Base-by-base conservation (phyloP, 2,888 invertebrate genomes). In the Sminthurinus aureus region DNA sequence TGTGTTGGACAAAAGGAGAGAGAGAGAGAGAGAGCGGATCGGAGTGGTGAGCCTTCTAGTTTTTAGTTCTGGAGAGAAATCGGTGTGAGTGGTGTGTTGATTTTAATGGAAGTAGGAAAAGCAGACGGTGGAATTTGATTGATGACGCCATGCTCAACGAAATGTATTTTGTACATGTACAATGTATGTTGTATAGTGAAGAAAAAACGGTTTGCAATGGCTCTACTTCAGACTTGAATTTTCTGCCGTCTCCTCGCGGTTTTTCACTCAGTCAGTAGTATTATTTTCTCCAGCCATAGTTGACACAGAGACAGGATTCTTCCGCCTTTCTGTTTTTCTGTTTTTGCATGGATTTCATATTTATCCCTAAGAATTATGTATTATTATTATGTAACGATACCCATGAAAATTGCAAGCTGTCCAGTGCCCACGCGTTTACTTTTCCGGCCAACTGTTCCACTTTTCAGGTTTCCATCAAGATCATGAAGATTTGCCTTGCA, bases 61-160 rank as follows among this genome's bases (percentile, higher is more conserved):
- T n/a, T n/a, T 6, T 6, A 38, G 38, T 38, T 38, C 75, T 38
- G 8, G 38, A 51, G n/a, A 24, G 71, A 51, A 71, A 79, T n/a
- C n/a, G n/a, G 38, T 38, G 6, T 6, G 38, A 26, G 71, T 74
- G 74, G 51, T 58, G 38, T 69, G 18, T 74, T 13, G 81, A 74
- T 81, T 81, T 81, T 74, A 81, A 81, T 81, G 81, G 73, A 74
- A 74, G 81, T 74, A 74, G 64, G 74, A 81, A 81, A 74, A 74
- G 24, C 75, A 81, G 73, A 73, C 73, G 74, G 20, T 12, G 74
- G 73, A 74, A 64, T 81, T 81, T 81, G 81, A 81, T 81, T 81
- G 81, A 81, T 81, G 81, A 81, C 71, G 22, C 24, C 67, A 38
- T 58, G 20, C 15, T 20, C 38, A n/a, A 71, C 24, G 20, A 24